Conservation (phyloP, 2,888 invertebrate genomes). For the Epinotia nisella region DNA sequence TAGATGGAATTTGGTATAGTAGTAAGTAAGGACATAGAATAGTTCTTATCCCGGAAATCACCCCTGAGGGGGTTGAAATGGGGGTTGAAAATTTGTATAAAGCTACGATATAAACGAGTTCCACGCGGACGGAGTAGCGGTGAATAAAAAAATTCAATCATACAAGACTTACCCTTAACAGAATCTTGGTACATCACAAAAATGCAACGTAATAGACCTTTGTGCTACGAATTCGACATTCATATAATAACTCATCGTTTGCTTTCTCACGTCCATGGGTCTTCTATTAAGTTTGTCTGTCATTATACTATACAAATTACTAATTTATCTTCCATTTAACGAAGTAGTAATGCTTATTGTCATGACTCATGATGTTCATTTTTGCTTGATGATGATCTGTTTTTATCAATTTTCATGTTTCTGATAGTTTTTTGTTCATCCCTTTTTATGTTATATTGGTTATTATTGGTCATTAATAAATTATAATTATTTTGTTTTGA, state of each 20-base stretch:
- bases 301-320: conserved; percentile 16
- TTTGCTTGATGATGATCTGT: not conserved
- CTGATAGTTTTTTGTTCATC: conserved; percentile 2
- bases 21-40: too few species aligned
- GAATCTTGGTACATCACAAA: conserved; percentile 50
- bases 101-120: too few species aligned
- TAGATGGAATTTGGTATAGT: too few species aligned
- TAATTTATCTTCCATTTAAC: not conserved
- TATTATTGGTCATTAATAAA: conserved; percentile 3
- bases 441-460: conserved; percentile 1
- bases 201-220: conserved; percentile 63
- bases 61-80: too few species aligned
- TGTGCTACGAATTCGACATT: conserved; percentile 57
- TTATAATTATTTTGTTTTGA: too few species aligned
- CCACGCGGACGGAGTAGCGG: too few species aligned
- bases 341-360: not conserved
- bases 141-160: too few species aligned
- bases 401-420: not conserved
- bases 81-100: too few species aligned
- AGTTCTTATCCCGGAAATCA: too few species aligned
- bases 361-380: not conserved
- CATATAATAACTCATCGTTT: conserved; percentile 50
- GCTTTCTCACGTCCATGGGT: conserved; percentile 23
- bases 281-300: conserved; percentile 23
- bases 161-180: conserved; percentile 52